These are phyloP conservation scores for Chrysopilus asiliformis DNA, from an alignment of 2,888 invertebrate genomes.

Conservation along the genomic window DNA sequence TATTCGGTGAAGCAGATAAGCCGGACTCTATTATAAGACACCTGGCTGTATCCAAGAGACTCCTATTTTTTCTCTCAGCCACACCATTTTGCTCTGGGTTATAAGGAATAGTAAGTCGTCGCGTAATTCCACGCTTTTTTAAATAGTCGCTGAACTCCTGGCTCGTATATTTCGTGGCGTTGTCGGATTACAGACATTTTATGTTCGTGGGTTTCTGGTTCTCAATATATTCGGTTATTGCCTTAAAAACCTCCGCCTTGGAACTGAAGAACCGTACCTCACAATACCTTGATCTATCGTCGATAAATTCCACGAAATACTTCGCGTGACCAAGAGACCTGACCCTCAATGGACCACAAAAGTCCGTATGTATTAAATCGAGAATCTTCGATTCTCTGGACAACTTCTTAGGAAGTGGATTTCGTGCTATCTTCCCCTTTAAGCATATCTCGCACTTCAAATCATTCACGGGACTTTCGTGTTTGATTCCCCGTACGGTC, in stretches of 20 bases:
- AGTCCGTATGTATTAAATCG: too few species aligned
- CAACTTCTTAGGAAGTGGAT: too few species aligned
- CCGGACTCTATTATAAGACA: conserved; percentile 14
- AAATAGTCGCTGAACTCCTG: conserved; percentile 7
- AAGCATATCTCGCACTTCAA: conserved; percentile 13
- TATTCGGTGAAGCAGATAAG: conserved; percentile 8
- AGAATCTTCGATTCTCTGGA: too few species aligned
- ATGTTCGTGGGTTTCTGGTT: conserved; percentile 12
- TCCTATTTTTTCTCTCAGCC: conserved; percentile 16
- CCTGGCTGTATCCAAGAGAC: conserved; percentile 15
- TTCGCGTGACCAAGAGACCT: too few species aligned
- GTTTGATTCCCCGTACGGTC: not conserved
- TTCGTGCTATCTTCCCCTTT: too few species aligned
- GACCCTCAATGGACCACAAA: too few species aligned
- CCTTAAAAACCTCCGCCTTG: conserved; percentile 13
- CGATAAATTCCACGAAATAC: too few species aligned
- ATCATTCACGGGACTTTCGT: conserved; percentile 3
- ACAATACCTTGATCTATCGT: too few species aligned
- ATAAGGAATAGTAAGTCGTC: conserved; percentile 15
- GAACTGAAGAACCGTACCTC: conserved; percentile 8
- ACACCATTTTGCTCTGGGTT: conserved; percentile 15
- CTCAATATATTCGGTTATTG: conserved; percentile 14
- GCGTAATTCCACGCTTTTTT: conserved; percentile 9
- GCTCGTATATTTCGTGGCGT: conserved; percentile 17
- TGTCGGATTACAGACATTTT: conserved; percentile 16